Evolutionary conservation across 2,113 vertebrate species (phyloP).

Genomic region (Tiliqua scincoides): DNA sequence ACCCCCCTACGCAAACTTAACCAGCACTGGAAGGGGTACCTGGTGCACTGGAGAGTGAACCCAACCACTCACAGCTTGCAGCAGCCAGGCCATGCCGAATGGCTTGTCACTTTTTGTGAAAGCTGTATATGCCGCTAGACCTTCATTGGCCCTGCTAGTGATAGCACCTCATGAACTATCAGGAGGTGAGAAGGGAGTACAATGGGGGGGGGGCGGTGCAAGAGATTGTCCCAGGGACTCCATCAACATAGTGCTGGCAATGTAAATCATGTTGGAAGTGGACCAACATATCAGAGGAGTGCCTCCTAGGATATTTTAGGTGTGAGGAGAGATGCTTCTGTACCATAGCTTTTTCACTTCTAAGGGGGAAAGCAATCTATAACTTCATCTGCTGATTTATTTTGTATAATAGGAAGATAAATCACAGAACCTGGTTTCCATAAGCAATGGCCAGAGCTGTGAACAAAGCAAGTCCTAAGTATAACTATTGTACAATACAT

Average conservation of each 20-base stretch:
- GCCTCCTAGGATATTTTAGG: not conserved
- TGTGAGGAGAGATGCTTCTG: not conserved
- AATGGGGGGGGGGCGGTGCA: no score
- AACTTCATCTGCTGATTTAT: not conserved
- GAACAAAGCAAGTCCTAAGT: not conserved
- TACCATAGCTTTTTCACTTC: not conserved
- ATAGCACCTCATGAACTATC: no score
- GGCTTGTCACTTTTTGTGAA: no score
- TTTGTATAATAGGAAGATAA: slow-evolving; percentile 14
- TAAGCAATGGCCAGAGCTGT: slow-evolving; percentile 2
- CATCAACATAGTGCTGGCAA: not conserved
- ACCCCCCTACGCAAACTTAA: no score
- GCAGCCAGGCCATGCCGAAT: no score
- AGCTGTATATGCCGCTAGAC: no score
- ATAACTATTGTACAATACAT: not conserved
- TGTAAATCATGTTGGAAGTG: not conserved
- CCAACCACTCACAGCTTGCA: no score
- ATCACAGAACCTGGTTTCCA: slow-evolving; percentile 26
- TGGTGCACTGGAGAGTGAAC: no score
- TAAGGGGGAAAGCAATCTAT: not conserved
- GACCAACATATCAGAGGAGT: not conserved
- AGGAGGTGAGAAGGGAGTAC: no score
- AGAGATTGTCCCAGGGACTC: no score
- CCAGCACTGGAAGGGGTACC: no score
- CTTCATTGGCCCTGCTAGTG: no score